Evolutionary conservation across 2,797 vertebrate genomes (phyloP), one percentile per base, ranked within the genome.

Genomic region (Tenualosa thibaudeaui): DNA sequence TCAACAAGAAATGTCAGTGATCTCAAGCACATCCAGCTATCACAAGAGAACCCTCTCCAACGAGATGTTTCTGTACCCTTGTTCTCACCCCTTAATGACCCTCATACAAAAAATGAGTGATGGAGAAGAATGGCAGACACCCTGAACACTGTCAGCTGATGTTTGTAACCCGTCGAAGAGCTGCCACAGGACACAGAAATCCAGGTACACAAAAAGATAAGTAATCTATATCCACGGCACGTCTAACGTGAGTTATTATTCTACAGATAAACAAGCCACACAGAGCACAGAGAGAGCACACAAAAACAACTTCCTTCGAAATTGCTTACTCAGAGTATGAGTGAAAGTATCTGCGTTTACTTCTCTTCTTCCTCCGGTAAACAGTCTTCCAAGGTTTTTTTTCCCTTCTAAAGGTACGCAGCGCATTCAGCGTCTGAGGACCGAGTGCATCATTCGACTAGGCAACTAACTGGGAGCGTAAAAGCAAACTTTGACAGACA

Each of bases 401-500:
- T 90, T 86, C 19, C 19, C 54, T 43, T 85, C 92, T 90, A 93
- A 93, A 91, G 92, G 93, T 94, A 94, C 95, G 94, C 94, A 94
- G 92, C 91, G 92, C 93, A 93, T 88, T 92, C 91, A 91, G 89
- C 88, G 89, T 92, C 91, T 93, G 92, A 88, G 92, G 91, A 94
- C 91, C 93, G 91, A 81, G 93, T 89, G 93, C 93, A 91, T 93
- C 91, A 89, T 93, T 93, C 89, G 84, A 91, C 92, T 91, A 91
- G 91, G 92, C 90, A 89, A 84, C 85, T 89, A 86, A 85, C 60
- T 91, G 90, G 86, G 90, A 90, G 91, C 92, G 90, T 93, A 89
- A 92, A 84, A 87, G 91, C 88, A 90, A 83, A 83, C 51, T 84
- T 88, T 94, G 95, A 96, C 89, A 94, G 95, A 91, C 95, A 93